These are phyloP conservation scores for Condylura cristata DNA, from an alignment of 2,113 vertebrate genomes.

Conservation along the genomic window DNA sequence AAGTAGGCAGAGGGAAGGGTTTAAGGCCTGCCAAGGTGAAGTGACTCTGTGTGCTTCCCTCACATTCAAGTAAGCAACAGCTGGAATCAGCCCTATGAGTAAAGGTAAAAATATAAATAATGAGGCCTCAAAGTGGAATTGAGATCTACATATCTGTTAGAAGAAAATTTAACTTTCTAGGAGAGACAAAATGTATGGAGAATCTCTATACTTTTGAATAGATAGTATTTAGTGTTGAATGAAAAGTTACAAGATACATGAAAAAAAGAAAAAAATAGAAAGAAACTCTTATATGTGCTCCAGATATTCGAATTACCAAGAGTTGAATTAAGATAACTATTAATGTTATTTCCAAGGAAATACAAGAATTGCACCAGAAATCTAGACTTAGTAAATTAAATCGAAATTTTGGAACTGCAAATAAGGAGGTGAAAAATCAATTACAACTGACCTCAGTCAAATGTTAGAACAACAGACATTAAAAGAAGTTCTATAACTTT, in stretches of 20 bases:
- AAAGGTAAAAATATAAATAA: neutral
- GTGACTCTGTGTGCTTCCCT: neutral
- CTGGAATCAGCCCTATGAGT: neutral
- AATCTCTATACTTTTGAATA: neutral
- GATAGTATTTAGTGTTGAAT: neutral
- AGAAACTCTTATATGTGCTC: neutral
- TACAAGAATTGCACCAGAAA: slow-evolving; percentile 8
- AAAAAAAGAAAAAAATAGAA: neutral
- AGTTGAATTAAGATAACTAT: neutral
- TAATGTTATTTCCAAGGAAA: slow-evolving; percentile 1
- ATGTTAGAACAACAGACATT: neutral
- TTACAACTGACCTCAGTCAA: neutral
- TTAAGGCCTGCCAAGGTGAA: neutral
- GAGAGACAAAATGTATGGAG: neutral
- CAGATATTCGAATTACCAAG: neutral
- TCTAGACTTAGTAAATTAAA: neutral
- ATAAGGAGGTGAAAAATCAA: neutral
- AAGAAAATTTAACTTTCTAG: neutral
- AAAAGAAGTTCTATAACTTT: neutral
- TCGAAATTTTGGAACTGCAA: neutral
- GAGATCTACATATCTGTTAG: neutral
- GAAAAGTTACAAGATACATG: neutral
- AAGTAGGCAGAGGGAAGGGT: neutral
- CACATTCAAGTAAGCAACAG: neutral
- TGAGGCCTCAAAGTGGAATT: neutral